phyloP scores from a whole-genome alignment of 1,140 invertebrate species.

The Metopolophium dirhodum region DNA sequence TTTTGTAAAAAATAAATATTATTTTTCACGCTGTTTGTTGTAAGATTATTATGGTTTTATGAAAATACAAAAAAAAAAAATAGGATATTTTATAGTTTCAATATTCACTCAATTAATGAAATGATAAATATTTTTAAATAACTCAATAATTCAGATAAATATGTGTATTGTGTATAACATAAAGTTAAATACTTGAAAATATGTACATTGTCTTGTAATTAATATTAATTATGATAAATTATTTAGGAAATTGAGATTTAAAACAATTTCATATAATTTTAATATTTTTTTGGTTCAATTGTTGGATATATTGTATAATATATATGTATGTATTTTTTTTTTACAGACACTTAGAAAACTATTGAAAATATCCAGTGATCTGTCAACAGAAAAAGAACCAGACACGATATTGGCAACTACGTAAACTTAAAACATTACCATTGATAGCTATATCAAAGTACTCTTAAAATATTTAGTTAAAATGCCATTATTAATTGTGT shows the following conservation, averaged over 20 bases:
- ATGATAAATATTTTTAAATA: neutral
- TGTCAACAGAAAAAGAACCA: slow-evolving; percentile 6
- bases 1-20: neutral
- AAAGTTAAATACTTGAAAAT: neutral
- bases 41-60: neutral
- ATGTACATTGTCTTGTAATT: neutral
- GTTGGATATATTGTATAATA: neutral
- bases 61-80: neutral
- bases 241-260: neutral
- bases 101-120: neutral
- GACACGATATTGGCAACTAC: neutral
- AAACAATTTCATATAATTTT: neutral
- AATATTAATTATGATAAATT: neutral
- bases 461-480: neutral
- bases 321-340: neutral
- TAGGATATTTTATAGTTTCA: neutral
- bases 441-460: neutral
- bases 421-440: slow-evolving; percentile 2
- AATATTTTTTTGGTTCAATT: neutral
- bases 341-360: slow-evolving; percentile 41
- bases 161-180: neutral
- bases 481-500: slow-evolving; percentile 40
- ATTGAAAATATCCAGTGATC: slow-evolving; percentile 48
- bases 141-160: neutral
- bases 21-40: neutral